Percentiles rank a stretch among this genome's conserved stretches.
phyloP scores from a whole-genome alignment of 2,113 vertebrate species.

The Cygnus buccinator region DNA sequence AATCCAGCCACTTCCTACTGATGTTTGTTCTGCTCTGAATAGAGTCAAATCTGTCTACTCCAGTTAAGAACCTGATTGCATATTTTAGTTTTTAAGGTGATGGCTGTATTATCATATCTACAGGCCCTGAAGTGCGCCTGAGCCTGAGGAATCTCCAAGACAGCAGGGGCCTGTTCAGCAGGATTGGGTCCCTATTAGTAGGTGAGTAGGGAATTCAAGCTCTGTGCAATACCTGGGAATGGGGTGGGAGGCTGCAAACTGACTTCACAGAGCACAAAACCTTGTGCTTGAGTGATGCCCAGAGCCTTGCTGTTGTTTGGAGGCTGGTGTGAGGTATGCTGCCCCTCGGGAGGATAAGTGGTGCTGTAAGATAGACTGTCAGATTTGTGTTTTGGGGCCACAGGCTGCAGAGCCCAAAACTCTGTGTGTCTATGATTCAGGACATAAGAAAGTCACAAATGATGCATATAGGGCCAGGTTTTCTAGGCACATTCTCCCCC shows the following conservation, averaged over 20 bases:
- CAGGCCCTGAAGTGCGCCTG: not conserved
- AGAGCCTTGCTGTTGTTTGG: not conserved
- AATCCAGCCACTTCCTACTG: not conserved
- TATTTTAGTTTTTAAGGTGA: not conserved
- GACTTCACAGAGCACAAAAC: not conserved
- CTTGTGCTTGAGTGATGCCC: not conserved
- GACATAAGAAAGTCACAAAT: not conserved
- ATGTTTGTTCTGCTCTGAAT: not conserved
- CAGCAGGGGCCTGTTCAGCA: not conserved
- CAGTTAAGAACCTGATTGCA: not conserved
- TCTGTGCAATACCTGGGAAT: not conserved
- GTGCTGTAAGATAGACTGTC: not conserved
- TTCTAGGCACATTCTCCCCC: not conserved
- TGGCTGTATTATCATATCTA: not conserved
- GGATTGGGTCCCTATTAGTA: not conserved
- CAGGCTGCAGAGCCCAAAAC: not conserved
- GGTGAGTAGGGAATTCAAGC: not conserved
- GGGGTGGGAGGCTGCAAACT: not conserved
- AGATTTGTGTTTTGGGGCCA: not conserved
- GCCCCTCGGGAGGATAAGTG: not conserved
- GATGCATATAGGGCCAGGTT: not conserved
- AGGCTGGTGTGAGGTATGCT: not conserved
- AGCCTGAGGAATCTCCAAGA: not conserved
- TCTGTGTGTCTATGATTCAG: not conserved
- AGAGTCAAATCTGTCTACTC: not conserved